Conservation (phyloP, 1,140 invertebrate genomes). For the Monomorium pharaonis region DNA sequence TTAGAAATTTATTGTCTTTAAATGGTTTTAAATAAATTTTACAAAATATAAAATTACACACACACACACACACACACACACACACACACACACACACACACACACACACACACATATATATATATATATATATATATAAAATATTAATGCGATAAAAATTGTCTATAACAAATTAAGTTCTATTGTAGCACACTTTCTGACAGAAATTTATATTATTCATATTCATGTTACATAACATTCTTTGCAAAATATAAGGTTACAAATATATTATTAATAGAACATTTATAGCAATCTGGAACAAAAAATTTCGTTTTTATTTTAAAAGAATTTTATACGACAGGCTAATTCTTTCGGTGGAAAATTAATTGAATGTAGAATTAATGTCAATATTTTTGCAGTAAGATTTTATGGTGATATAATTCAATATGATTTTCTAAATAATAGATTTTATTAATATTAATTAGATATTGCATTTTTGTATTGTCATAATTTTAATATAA, state of each 20-base stretch:
- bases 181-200: neutral
- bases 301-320: neutral
- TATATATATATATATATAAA: neutral
- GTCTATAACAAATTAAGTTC: neutral
- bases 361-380: neutral
- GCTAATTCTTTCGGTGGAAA: neutral
- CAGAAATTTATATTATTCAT: conserved; percentile 2
- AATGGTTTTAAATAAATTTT: neutral
- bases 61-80: too few relatives aligned
- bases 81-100: too few relatives aligned
- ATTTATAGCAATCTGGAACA: neutral
- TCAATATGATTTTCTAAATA: neutral
- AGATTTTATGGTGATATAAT: neutral
- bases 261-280: neutral
- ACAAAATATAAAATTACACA: neutral
- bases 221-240: neutral
- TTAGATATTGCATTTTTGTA: neutral
- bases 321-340: neutral
- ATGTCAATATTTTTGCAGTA: neutral
- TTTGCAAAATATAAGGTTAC: neutral
- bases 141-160: neutral
- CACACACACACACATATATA: too few relatives aligned
- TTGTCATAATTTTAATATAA: neutral
- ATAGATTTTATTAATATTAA: neutral
- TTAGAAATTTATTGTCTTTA: neutral